A percentile compares a stretch with the other conserved stretches of the same genome.
Conservation (phyloP, 2,797 vertebrate species). For the Hyperoplus immaculatus region DNA sequence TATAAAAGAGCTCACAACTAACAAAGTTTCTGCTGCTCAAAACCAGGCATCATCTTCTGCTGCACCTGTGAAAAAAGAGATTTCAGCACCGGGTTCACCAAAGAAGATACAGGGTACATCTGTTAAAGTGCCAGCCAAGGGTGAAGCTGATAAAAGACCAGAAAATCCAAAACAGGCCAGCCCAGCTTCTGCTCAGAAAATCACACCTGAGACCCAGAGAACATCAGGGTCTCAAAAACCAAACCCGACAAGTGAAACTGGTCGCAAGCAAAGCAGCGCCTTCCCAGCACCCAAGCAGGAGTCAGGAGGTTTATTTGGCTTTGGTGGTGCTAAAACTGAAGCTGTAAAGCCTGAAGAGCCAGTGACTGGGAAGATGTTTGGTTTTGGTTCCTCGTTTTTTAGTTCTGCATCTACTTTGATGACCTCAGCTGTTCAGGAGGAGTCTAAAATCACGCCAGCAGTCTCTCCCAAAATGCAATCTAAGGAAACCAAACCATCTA, state of each 20-base stretch:
- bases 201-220: conserved; percentile 67
- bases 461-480: conserved; percentile 79
- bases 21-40: conserved; percentile 55
- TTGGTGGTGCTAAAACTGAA: conserved; percentile 81
- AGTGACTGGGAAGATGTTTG: conserved; percentile 94
- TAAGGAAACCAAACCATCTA: conserved; percentile 69
- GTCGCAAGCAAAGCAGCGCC: conserved; percentile 73
- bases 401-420: conserved; percentile 95
- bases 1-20: conserved; percentile 66
- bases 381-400: conserved; percentile 95
- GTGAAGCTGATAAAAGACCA: conserved; percentile 72
- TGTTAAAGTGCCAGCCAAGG: conserved; percentile 68
- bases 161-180: conserved; percentile 72
- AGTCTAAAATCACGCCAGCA: conserved; percentile 79
- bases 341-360: conserved; percentile 90
- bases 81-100: conserved; percentile 63
- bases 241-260: conserved; percentile 56
- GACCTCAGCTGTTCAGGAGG: conserved; percentile 87
- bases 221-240: conserved; percentile 72
- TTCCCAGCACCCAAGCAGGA: conserved; percentile 55
- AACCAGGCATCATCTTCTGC: conserved; percentile 58
- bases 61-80: conserved; percentile 64
- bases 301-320: conserved; percentile 71
- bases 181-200: conserved; percentile 75
- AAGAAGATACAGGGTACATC: conserved; percentile 57